Percentiles rank a stretch among this genome's conserved stretches.
Conservation (phyloP, 2,113 vertebrate species). For the Regulus satrapa region DNA sequence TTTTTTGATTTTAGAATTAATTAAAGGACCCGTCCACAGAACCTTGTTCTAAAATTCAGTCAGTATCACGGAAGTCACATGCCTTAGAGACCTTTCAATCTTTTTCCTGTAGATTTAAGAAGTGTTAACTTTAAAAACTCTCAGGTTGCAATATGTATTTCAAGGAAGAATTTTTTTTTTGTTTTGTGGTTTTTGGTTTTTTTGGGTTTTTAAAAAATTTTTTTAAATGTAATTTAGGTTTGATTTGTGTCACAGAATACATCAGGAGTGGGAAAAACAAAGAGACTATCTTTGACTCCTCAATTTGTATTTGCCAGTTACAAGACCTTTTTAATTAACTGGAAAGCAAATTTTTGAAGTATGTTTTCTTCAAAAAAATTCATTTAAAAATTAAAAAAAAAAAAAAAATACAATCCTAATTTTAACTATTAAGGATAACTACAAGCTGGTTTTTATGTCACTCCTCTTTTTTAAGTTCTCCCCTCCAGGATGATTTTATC, state of each 20-base stretch:
- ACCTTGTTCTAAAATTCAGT: neutral
- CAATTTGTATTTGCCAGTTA: neutral
- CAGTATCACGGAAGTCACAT: neutral
- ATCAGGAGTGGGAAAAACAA: neutral
- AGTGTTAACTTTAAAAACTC: neutral
- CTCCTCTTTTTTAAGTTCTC: neutral
- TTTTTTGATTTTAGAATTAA: neutral
- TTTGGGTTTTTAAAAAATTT: too few relatives aligned
- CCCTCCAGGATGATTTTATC: constrained; percentile 50
- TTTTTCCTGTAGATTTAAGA: neutral
- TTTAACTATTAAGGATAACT: neutral
- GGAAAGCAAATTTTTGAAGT: neutral
- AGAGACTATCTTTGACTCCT: neutral
- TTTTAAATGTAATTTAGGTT: neutral
- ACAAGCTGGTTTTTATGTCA: neutral
- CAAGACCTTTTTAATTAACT: neutral
- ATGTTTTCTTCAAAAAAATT: neutral
- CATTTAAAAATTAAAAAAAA: neutral
- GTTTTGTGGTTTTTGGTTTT: too few relatives aligned
- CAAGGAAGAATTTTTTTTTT: neutral
- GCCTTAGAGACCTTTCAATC: neutral
- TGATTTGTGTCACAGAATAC: neutral
- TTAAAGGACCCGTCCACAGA: neutral
- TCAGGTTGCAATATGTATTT: neutral
- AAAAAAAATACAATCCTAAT: neutral